Conservation (phyloP, 2,113 vertebrate genomes). For the Urocitellus parryii region DNA sequence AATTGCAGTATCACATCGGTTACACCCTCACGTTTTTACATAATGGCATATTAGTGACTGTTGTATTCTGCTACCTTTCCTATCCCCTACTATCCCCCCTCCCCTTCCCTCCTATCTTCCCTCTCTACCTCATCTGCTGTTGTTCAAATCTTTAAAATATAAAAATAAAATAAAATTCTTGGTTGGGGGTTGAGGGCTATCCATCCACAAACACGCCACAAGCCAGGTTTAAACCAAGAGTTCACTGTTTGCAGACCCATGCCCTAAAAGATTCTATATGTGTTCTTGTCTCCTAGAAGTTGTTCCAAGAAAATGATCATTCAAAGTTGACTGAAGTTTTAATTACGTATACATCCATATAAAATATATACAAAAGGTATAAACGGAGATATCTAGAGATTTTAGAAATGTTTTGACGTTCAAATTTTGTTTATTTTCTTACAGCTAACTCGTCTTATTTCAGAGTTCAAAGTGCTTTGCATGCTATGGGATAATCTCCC, state of each 20-base stretch:
- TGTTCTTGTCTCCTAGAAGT: neutral
- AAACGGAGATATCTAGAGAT: neutral
- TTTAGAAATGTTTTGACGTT: constrained; percentile 4
- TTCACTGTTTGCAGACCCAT: neutral
- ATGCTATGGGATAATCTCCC: neutral
- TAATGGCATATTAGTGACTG: too few species aligned
- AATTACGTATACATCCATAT: neutral
- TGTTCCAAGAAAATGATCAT: neutral
- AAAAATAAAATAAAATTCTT: neutral
- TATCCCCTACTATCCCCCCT: too few species aligned
- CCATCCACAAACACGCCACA: neutral
- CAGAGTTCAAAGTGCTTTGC: constrained; percentile 59
- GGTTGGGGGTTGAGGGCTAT: neutral
- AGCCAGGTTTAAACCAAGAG: neutral
- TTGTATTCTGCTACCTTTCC: too few species aligned
- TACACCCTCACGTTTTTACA: too few species aligned
- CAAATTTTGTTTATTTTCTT: constrained; percentile 52
- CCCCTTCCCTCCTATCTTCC: too few species aligned
- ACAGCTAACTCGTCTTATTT: constrained; percentile 38
- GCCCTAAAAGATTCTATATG: neutral
- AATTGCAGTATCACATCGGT: too few species aligned
- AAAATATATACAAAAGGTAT: neutral
- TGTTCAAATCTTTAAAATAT: neutral
- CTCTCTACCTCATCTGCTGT: too few species aligned
- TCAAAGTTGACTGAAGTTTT: neutral